phyloP scores from a whole-genome alignment of 2,888 invertebrate species.

The Euphydryas editha region DNA sequence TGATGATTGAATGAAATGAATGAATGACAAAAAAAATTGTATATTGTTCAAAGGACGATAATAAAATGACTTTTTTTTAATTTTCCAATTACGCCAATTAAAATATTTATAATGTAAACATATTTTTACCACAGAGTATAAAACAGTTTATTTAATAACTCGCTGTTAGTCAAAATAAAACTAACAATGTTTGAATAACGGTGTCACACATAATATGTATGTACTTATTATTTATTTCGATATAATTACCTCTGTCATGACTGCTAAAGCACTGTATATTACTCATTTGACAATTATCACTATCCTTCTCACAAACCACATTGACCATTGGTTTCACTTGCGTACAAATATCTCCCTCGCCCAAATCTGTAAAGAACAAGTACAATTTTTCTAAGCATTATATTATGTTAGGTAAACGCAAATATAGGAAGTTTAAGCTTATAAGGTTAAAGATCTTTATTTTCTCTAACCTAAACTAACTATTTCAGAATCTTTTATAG shows the following conservation, averaged over 20 bases:
- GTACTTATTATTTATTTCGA: neutral
- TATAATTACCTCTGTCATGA: conserved; percentile 50
- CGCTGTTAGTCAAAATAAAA: too few relatives aligned
- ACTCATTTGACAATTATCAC: conserved; percentile 64
- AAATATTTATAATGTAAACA: neutral
- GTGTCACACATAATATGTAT: too few relatives aligned
- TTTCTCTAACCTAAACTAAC: too few relatives aligned
- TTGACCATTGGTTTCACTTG: conserved; percentile 65
- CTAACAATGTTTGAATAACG: too few relatives aligned
- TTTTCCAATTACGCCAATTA: too few relatives aligned
- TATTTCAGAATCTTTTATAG: too few relatives aligned
- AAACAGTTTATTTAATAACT: neutral
- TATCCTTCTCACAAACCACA: conserved; percentile 70
- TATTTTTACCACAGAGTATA: neutral
- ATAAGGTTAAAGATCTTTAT: too few relatives aligned
- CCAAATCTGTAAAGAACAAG: conserved; percentile 52
- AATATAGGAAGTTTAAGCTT: too few relatives aligned
- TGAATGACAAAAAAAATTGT: too few relatives aligned
- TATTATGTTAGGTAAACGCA: neutral
- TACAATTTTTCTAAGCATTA: neutral
- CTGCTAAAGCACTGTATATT: conserved; percentile 58
- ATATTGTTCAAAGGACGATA: too few relatives aligned
- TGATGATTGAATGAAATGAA: too few relatives aligned
- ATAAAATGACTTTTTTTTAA: too few relatives aligned
- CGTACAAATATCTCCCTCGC: conserved; percentile 62